These are phyloP conservation scores for Cryptotis parvus DNA, from an alignment of 2,113 vertebrate species.

Conservation along the genomic window DNA sequence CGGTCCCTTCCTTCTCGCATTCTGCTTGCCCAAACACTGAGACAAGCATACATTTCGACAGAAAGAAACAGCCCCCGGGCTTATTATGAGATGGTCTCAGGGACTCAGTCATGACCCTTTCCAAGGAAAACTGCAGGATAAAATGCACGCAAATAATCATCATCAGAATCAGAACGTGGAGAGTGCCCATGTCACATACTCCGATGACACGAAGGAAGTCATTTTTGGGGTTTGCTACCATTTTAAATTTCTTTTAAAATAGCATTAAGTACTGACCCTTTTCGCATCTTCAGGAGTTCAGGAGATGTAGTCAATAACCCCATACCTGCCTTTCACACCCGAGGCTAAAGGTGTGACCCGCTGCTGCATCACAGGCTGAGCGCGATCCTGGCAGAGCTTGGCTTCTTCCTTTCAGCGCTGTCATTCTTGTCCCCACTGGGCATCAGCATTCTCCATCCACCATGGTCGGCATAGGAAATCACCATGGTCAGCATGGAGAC, in stretches of 20 bases:
- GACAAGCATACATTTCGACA: neutral
- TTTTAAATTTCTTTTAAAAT: conserved; percentile 36
- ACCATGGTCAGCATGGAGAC: too few species aligned
- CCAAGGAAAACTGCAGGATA: neutral
- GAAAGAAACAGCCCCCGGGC: conserved; percentile 17
- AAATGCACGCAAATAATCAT: neutral
- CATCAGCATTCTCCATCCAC: too few species aligned
- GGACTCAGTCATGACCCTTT: neutral
- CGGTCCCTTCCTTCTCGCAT: neutral
- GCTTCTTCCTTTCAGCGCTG: too few species aligned
- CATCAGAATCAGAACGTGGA: conserved; percentile 10
- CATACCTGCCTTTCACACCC: too few species aligned
- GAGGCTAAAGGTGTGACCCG: too few species aligned
- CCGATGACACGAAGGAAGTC: neutral
- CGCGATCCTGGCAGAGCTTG: too few species aligned
- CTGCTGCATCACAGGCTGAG: too few species aligned
- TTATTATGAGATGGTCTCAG: neutral
- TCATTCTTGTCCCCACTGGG: too few species aligned
- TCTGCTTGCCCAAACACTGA: neutral
- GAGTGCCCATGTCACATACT: neutral
- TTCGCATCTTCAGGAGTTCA: neutral
- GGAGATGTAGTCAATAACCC: too few species aligned
- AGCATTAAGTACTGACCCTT: neutral
- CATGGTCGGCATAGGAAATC: too few species aligned
- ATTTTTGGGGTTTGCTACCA: neutral